Percentiles rank a stretch among this genome's conserved stretches.
Evolutionary conservation across 1,140 invertebrate species (phyloP).

Genomic region (Steinernema khuongi): DNA sequence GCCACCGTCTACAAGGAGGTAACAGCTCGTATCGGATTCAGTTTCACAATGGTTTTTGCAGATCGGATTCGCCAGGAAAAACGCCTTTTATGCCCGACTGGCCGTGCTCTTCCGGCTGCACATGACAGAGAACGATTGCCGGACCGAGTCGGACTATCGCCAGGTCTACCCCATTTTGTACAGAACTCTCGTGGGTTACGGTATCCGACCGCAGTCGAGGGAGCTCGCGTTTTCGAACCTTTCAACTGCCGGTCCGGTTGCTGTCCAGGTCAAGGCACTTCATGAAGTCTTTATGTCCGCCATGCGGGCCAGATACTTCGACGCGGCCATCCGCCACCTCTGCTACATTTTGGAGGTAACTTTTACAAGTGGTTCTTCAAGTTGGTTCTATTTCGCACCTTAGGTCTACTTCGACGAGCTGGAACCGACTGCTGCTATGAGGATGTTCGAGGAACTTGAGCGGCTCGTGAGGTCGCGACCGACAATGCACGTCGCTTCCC

Average conservation of each 20-base stretch:
- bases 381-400: not conserved
- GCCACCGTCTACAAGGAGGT: constrained; percentile 49
- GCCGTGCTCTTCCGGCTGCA: constrained; percentile 55
- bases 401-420: constrained; percentile 51
- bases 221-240: not conserved
- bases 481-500: constrained; percentile 38
- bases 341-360: constrained; percentile 54
- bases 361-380: not conserved
- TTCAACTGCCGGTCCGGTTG: constrained; percentile 35
- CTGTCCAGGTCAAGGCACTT: constrained; percentile 50
- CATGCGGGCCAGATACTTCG: constrained; percentile 41
- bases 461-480: constrained; percentile 33
- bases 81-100: constrained; percentile 51
- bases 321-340: constrained; percentile 55
- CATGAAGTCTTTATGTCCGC: constrained; percentile 57
- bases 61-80: constrained; percentile 53
- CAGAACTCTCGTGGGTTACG: constrained; percentile 50
- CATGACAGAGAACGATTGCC: constrained; percentile 33
- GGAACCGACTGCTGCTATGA: constrained; percentile 36
- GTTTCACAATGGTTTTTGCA: constrained; percentile 28
- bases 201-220: constrained; percentile 31
- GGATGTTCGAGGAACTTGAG: constrained; percentile 52
- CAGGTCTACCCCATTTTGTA: constrained; percentile 54
- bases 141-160: constrained; percentile 45
- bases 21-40: not conserved